Conservation (phyloP, 2,888 invertebrate species). For the Halictus quadricinctus region DNA sequence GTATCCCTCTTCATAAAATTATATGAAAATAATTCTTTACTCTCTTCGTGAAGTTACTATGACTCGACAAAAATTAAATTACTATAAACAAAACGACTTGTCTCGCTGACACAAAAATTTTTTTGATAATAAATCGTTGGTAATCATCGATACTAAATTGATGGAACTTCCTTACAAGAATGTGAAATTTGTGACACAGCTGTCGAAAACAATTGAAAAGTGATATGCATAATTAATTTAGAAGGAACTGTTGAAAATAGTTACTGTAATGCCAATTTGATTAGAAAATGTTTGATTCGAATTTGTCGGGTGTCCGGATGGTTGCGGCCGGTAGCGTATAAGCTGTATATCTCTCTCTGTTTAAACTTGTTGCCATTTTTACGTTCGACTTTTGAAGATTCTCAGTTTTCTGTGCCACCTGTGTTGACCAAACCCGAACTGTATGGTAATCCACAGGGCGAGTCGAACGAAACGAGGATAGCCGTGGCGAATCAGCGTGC, state of each 20-base stretch:
- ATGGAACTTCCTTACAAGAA: background rate
- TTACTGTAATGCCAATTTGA: background rate
- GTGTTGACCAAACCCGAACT: slow-evolving; percentile 64
- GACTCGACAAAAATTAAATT: background rate
- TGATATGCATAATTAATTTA: background rate
- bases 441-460: slow-evolving; percentile 85
- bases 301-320: slow-evolving; percentile 5
- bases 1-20: background rate
- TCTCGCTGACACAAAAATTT: background rate
- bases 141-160: background rate
- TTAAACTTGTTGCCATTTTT: slow-evolving; percentile 14
- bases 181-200: background rate
- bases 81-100: background rate
- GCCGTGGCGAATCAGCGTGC: slow-evolving; percentile 98
- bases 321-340: background rate
- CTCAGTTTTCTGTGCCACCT: slow-evolving; percentile 37
- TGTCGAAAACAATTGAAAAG: background rate
- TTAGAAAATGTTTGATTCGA: background rate
- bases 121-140: too few species aligned
- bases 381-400: slow-evolving; percentile 23
- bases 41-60: background rate
- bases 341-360: background rate
- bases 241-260: background rate
- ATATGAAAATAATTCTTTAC: background rate
- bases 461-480: slow-evolving; percentile 98